Evolutionary conservation across 2,797 vertebrate species (phyloP).

Genomic region (Sternotherus odoratus): DNA sequence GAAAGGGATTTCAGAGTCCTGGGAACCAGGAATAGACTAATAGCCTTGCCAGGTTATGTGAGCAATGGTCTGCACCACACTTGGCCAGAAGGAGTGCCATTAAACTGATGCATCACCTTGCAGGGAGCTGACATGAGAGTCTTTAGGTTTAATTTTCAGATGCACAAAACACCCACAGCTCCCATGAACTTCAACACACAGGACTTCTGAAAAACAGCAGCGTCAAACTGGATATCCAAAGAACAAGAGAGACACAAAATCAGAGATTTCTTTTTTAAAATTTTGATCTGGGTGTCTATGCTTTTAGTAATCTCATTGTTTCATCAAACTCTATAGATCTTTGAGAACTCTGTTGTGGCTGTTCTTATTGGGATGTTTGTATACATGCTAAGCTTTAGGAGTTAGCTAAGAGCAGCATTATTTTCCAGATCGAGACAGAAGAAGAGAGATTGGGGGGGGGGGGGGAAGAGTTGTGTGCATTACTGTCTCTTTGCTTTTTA

Average conservation of each 20-base stretch:
- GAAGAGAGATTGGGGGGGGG: background rate
- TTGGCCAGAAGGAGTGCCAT: background rate
- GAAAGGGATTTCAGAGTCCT: background rate
- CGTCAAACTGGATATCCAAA: background rate
- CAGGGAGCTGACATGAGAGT: background rate
- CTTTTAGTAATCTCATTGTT: background rate
- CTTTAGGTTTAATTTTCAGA: background rate
- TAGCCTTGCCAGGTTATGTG: background rate
- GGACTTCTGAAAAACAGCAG: background rate
- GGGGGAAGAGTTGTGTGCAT: background rate
- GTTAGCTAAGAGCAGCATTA: conserved; percentile 40
- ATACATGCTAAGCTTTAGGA: background rate
- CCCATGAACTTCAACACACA: background rate
- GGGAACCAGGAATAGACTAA: background rate
- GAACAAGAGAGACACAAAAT: background rate
- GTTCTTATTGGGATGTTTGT: conserved; percentile 18
- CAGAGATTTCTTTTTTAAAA: background rate
- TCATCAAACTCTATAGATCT: background rate
- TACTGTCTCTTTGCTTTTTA: conserved; percentile 47
- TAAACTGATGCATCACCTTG: background rate
- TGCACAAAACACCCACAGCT: background rate
- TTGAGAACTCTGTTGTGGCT: background rate
- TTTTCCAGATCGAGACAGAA: conserved; percentile 23
- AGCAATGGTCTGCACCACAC: background rate
- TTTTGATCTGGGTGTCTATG: background rate